Evolutionary conservation across 2,797 vertebrate genomes (phyloP).

Genomic region (Lindbergichthys nudifrons): DNA sequence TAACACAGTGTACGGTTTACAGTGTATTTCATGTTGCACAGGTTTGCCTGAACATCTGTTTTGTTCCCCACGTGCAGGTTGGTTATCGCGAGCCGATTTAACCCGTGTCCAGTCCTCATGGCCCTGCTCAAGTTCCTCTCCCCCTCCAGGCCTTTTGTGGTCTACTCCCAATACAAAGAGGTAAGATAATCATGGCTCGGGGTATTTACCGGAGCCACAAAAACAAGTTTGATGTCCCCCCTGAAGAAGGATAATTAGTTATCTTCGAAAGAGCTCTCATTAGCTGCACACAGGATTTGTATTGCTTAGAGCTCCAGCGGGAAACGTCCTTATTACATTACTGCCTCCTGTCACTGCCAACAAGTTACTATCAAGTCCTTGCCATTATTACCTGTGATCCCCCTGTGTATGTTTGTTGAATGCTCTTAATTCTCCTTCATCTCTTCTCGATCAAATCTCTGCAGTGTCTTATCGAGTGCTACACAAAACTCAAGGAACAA

Average conservation of each 20-base stretch:
- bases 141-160: conserved; percentile 95
- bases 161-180: conserved; percentile 97
- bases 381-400: too few species aligned
- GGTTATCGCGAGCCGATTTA: conserved; percentile 94
- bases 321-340: conserved; percentile 12
- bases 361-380: conserved; percentile 15
- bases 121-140: conserved; percentile 92
- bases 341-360: conserved; percentile 21
- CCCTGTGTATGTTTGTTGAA: conserved; percentile 3
- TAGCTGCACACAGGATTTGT: conserved; percentile 35
- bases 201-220: conserved; percentile 5
- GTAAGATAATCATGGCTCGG: conserved; percentile 75
- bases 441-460: conserved; percentile 5
- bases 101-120: conserved; percentile 90
- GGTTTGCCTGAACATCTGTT: conserved; percentile 56
- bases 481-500: conserved; percentile 92
- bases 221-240: background rate
- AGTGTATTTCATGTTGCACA: conserved; percentile 36
- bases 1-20: conserved; percentile 30
- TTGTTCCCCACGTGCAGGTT: conserved; percentile 82
- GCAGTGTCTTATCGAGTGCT: conserved; percentile 95
- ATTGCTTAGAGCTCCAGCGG: conserved; percentile 28
- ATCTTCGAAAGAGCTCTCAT: conserved; percentile 14
- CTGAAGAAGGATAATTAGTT: conserved; percentile 17
- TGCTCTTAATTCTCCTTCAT: conserved; percentile 6